Percentiles rank a stretch among this genome's conserved stretches.
These are phyloP conservation scores for Mnemiopsis leidyi DNA, from an alignment of 37 sponge, comb jelly and placozoan genomes.

Conservation along the genomic window DNA sequence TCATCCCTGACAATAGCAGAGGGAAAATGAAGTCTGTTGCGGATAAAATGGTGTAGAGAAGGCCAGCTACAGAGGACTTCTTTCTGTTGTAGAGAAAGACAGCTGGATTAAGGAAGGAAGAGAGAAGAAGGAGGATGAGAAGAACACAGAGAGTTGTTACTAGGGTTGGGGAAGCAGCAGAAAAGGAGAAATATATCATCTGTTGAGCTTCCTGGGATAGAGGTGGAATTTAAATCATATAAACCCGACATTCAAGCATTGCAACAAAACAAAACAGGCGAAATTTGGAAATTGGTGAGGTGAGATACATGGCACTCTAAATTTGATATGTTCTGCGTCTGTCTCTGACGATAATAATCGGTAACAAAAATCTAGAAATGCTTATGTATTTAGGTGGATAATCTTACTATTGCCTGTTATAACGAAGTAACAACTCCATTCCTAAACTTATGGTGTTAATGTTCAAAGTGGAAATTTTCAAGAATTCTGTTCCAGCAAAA, in stretches of 20 bases:
- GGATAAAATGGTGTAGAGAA: background rate
- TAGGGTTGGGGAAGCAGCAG: background rate
- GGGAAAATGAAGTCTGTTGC: background rate
- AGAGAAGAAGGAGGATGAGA: background rate
- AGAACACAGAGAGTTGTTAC: background rate
- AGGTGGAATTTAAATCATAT: too few relatives aligned
- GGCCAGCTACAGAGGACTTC: background rate
- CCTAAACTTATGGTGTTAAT: too few relatives aligned
- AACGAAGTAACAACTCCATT: too few relatives aligned
- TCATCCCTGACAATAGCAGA: background rate
- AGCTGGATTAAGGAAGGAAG: background rate
- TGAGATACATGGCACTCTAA: too few relatives aligned
- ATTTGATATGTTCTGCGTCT: too few relatives aligned
- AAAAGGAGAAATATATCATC: background rate
- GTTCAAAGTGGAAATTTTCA: too few relatives aligned
- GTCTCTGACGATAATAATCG: too few relatives aligned
- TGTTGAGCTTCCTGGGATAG: background rate
- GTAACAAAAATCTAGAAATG: too few relatives aligned
- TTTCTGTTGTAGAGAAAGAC: background rate
- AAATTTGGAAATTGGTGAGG: background rate
- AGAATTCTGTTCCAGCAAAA: too few relatives aligned
- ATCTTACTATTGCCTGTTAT: too few relatives aligned
- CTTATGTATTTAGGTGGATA: too few relatives aligned
- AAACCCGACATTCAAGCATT: background rate
- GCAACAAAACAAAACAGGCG: background rate